A percentile compares a stretch with the other conserved stretches of the same genome.
Conservation (phyloP, 2,113 vertebrate species). For the Zosterops hypoxanthus region DNA sequence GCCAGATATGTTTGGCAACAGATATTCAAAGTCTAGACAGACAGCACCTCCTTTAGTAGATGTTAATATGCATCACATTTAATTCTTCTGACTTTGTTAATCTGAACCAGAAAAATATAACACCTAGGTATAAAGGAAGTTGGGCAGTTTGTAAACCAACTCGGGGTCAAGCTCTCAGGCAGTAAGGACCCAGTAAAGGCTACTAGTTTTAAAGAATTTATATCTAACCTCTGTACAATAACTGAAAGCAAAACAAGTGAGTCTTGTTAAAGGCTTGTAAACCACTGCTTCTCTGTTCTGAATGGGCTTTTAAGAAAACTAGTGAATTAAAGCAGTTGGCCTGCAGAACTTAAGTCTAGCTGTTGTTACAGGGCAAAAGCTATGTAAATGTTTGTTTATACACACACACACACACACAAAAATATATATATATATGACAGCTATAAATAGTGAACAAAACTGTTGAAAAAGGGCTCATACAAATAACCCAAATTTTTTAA, state of each 20-base stretch:
- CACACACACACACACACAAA: neutral
- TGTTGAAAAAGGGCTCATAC: neutral
- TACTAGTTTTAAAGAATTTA: neutral
- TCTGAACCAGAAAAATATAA: neutral
- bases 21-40: neutral
- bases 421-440: neutral
- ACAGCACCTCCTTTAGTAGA: neutral
- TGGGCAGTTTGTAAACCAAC: neutral
- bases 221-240: neutral
- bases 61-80: neutral
- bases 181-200: neutral
- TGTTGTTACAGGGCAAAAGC: neutral
- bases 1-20: neutral
- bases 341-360: neutral
- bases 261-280: neutral
- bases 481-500: neutral
- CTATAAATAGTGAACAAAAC: neutral
- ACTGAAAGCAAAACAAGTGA: neutral
- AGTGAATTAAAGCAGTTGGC: neutral
- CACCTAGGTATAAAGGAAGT: neutral
- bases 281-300: neutral
- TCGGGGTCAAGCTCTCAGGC: neutral
- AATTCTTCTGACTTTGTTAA: neutral
- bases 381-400: neutral
- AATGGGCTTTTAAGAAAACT: neutral